These are phyloP conservation scores for Streptopelia turtur DNA, from an alignment of 2,797 vertebrate species.

Conservation along the genomic window DNA sequence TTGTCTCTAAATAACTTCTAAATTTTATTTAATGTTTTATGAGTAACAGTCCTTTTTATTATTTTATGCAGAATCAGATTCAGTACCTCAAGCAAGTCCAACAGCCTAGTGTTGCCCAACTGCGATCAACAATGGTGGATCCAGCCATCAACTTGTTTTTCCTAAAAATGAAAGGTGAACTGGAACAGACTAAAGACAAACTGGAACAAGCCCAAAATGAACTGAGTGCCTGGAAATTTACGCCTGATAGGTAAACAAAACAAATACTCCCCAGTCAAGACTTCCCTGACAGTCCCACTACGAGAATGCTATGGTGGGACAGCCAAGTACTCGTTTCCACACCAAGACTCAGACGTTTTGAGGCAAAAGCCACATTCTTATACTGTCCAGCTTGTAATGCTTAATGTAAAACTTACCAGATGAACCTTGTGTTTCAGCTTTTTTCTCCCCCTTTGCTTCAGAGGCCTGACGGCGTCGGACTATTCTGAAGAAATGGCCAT, in stretches of 20 bases:
- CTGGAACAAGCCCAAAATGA: constrained; percentile 99
- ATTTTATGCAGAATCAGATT: constrained; percentile 93
- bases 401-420: constrained; percentile 97
- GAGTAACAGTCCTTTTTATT: constrained; percentile 72
- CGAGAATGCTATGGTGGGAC: constrained; percentile 98
- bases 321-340: constrained; percentile 97
- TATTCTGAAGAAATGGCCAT: constrained; percentile 98
- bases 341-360: constrained; percentile 99
- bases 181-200: constrained; percentile 99
- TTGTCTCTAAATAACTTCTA: neutral
- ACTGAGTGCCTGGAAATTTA: constrained; percentile 99
- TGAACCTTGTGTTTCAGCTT: constrained; percentile 99
- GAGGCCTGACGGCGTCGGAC: constrained; percentile 96
- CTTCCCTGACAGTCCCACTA: constrained; percentile 96
- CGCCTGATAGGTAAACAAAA: constrained; percentile 99
- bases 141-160: constrained; percentile 99
- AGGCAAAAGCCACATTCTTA: constrained; percentile 93
- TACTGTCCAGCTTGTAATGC: constrained; percentile 93
- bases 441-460: constrained; percentile 90
- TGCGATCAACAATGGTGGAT: constrained; percentile 99
- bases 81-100: constrained; percentile 99
- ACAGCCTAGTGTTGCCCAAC: constrained; percentile 97
- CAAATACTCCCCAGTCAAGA: constrained; percentile 97
- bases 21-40: neutral
- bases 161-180: constrained; percentile 99